Conservation (phyloP, 2,888 invertebrate species). For the Cataglyphis rosenhaueri region DNA sequence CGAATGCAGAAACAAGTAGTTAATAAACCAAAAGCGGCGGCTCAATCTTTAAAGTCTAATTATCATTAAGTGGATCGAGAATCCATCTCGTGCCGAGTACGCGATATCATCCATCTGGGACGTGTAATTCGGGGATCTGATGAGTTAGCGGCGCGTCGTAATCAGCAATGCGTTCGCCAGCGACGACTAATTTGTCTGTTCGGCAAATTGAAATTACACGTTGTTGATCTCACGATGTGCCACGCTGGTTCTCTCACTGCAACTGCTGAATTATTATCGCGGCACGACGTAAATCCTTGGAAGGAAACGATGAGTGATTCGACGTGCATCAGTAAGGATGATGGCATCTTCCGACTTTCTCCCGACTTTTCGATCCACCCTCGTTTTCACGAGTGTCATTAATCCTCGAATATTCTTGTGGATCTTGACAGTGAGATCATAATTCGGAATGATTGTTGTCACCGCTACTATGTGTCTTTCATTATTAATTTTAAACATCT, state of each 20-base stretch:
- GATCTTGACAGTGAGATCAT: conserved; percentile 56
- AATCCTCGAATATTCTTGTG: conserved; percentile 57
- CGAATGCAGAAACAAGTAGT: not conserved
- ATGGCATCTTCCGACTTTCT: conserved; percentile 65
- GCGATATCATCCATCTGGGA: conserved; percentile 20
- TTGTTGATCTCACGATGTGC: conserved; percentile 50
- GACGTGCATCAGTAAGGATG: conserved; percentile 59
- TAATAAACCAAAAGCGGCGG: not conserved
- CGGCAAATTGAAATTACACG: conserved; percentile 79
- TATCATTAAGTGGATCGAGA: conserved; percentile 10
- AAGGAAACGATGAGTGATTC: conserved; percentile 58
- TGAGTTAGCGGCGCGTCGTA: conserved; percentile 60
- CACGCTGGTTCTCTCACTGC: conserved; percentile 48
- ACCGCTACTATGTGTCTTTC: not conserved
- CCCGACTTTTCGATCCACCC: conserved; percentile 69
- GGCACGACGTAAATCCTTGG: conserved; percentile 55
- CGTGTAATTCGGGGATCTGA: conserved; percentile 59
- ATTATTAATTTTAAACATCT: conserved; percentile 18
- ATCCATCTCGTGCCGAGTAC: not conserved
- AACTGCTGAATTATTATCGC: conserved; percentile 71
- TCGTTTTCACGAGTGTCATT: conserved; percentile 63
- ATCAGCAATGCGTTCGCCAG: conserved; percentile 59
- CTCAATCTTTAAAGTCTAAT: conserved; percentile 1
- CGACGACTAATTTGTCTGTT: conserved; percentile 77
- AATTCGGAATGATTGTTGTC: conserved; percentile 46